Conservation (phyloP, 2,113 vertebrate species). For the Galemys pyrenaicus region DNA sequence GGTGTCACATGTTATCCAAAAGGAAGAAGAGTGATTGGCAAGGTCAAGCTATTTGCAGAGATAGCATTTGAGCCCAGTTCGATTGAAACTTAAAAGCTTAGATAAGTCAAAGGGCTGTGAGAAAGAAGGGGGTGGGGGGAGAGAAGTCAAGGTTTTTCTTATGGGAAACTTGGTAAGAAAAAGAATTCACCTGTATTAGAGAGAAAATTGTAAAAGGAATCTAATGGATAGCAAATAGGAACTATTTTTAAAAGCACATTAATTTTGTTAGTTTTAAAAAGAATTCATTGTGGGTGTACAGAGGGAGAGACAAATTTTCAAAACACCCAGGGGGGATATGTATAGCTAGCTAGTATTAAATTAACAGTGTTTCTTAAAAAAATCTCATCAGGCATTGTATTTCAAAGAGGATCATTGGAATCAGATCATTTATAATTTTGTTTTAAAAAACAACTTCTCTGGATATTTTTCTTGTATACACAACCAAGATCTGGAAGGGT, state of each 20-base stretch:
- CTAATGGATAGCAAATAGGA: neutral
- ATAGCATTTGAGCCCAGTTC: constrained; percentile 71
- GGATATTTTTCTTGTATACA: neutral
- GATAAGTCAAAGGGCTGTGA: constrained; percentile 63
- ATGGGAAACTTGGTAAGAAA: constrained; percentile 56
- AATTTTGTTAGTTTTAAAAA: neutral
- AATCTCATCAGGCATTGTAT: neutral
- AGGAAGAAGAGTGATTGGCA: constrained; percentile 70
- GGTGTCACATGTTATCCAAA: constrained; percentile 30
- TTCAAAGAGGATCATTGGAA: neutral
- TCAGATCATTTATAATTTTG: neutral
- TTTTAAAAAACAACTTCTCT: neutral
- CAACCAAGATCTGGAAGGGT: neutral
- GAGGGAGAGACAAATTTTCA: neutral
- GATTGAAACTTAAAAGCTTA: constrained; percentile 75
- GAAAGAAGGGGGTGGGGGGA: neutral
- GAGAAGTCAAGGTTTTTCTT: constrained; percentile 47
- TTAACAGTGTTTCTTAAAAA: neutral
- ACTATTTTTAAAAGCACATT: neutral
- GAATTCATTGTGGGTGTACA: neutral
- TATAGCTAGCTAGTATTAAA: neutral
- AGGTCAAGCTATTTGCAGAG: constrained; percentile 76
- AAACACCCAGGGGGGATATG: neutral
- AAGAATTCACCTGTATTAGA: neutral
- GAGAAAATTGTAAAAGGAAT: constrained; percentile 13